Percentiles rank a stretch among this genome's conserved stretches.
Conservation (phyloP, 2,888 invertebrate genomes). For the Mythimna albipuncta region DNA sequence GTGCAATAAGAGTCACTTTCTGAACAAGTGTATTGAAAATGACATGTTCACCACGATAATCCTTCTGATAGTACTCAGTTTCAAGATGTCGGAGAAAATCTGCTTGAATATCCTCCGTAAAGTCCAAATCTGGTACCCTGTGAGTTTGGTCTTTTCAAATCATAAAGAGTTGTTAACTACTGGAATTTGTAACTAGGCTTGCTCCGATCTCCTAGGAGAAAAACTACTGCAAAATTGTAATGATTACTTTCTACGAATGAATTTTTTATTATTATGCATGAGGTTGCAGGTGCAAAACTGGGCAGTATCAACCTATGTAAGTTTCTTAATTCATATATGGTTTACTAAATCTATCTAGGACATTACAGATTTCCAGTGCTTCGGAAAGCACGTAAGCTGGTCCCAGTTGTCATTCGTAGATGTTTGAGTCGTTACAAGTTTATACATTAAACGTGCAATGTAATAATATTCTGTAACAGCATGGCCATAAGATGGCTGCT, state of each 20-base stretch:
- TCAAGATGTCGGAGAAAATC: neutral
- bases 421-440: too few species aligned
- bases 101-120: neutral
- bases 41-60: neutral
- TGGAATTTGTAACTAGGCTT: neutral
- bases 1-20: too few species aligned
- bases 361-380: too few species aligned
- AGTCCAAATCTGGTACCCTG: neutral
- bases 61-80: neutral
- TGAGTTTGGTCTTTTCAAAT: neutral
- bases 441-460: neutral
- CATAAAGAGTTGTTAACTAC: neutral
- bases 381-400: too few species aligned
- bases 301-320: too few species aligned
- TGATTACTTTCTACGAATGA: neutral
- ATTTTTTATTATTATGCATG: neutral
- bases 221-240: neutral
- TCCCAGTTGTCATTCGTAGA: too few species aligned
- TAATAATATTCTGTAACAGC: neutral
- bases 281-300: too few species aligned
- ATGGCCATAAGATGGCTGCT: neutral
- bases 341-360: too few species aligned
- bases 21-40: too few species aligned
- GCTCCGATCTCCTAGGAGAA: neutral
- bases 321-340: too few species aligned